Conservation (phyloP, 2,113 vertebrate genomes). For the Syngnathus scovelli region DNA sequence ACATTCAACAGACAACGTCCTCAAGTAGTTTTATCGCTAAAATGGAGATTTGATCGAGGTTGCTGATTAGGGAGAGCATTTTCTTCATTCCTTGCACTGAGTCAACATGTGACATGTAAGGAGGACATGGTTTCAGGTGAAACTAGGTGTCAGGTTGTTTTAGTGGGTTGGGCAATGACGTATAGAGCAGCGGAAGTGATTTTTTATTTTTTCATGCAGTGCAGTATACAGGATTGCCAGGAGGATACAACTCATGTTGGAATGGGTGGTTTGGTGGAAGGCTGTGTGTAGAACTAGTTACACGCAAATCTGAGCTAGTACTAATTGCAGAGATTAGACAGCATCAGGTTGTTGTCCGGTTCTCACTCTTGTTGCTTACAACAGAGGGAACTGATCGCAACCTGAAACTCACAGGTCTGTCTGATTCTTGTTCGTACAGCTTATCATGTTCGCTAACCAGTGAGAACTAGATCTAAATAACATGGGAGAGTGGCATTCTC, state of each 20-base stretch:
- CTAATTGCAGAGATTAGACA: conserved; percentile 22
- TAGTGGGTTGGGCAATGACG: conserved; percentile 12
- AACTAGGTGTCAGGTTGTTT: conserved; percentile 14
- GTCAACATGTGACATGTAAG: background rate
- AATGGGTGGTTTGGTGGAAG: background rate
- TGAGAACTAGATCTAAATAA: conserved; percentile 36
- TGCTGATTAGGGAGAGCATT: conserved; percentile 10
- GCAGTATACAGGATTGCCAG: conserved; percentile 9
- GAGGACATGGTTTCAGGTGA: conserved; percentile 30
- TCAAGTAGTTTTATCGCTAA: conserved; percentile 5
- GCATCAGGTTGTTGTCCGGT: conserved; percentile 47
- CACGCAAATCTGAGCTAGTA: background rate
- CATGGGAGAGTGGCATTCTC: conserved; percentile 43
- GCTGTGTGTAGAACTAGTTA: background rate
- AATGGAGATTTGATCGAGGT: conserved; percentile 11
- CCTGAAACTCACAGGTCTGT: conserved; percentile 52
- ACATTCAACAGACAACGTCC: conserved; percentile 12
- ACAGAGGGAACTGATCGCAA: conserved; percentile 56
- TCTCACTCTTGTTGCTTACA: conserved; percentile 42
- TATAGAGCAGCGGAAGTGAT: conserved; percentile 21
- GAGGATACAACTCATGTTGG: background rate
- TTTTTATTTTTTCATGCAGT: background rate
- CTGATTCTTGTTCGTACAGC: conserved; percentile 61
- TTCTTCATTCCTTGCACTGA: conserved; percentile 10
- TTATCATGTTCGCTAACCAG: conserved; percentile 60